These are phyloP conservation scores for Cataglyphis livida DNA, from an alignment of 2,888 invertebrate species.

Conservation along the genomic window DNA sequence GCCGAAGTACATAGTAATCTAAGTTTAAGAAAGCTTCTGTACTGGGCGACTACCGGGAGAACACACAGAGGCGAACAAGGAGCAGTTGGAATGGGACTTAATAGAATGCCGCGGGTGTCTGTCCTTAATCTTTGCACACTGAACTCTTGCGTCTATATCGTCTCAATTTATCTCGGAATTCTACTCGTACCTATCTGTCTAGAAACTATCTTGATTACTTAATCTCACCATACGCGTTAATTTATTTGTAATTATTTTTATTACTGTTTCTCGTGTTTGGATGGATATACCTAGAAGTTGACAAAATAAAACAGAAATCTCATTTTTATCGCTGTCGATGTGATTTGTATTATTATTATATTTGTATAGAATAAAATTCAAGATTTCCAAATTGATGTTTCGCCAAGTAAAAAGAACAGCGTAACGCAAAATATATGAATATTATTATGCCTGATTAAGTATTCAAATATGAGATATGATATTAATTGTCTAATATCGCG, in stretches of 20 bases:
- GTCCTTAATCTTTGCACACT: constrained; percentile 48
- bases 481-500: constrained; percentile 20
- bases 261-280: background rate
- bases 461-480: background rate
- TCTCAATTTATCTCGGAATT: constrained; percentile 46
- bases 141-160: constrained; percentile 41
- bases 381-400: background rate
- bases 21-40: constrained; percentile 54
- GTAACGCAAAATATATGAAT: background rate
- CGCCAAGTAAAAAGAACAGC: background rate
- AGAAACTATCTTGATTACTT: constrained; percentile 22
- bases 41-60: constrained; percentile 43
- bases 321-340: background rate
- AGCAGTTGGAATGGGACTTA: constrained; percentile 50
- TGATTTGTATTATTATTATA: background rate
- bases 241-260: constrained; percentile 3
- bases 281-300: background rate
- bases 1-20: constrained; percentile 51
- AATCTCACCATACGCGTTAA: constrained; percentile 20
- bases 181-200: constrained; percentile 10
- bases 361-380: background rate
- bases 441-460: background rate
- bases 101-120: constrained; percentile 50
- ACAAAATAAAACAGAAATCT: background rate
- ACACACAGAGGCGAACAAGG: constrained; percentile 49